Base-by-base conservation (phyloP, 2,888 invertebrate species). In the Actias luna region DNA sequence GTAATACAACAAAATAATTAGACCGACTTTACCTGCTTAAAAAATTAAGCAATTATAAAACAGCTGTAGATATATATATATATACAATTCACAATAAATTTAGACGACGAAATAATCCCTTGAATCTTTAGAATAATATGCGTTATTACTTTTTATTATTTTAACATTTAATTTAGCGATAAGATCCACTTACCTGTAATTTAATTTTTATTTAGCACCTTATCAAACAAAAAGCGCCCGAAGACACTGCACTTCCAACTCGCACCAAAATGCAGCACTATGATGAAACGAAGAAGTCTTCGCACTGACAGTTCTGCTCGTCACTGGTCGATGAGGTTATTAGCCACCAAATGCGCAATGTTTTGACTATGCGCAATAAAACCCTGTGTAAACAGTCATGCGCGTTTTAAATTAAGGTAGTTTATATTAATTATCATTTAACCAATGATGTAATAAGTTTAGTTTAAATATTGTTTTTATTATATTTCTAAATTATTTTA, bases 281-380 rank as follows among this genome's bases (percentile, higher is more conserved):
- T 69, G 82, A 76, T 71, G 77, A 78, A 77, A 76, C 78, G 78
- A 79, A 83, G 76, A 83, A 84, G 82, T 74, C 84, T 84, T 82
- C 79, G 79, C 81, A 80, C 79, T 84, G 85, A 85, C 85, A 85
- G 82, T 75, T 27, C 64, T 64, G 71, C 71, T 70, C 76, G 81
- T 84, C 79, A 88, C 86, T 91, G 90, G 90, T 89, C 85, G 81
- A 80, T 83, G 83, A 87, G 87, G 88, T 88, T 42, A 50, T 50
- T 88, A 87, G 83, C 83, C 76, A 83, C 83, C 79, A 80, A 83
- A 90, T 92, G 92, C 92, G 92, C 92, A 92, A 92, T 88, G 89
- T 87, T 89, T 88, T 90, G 92, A 92, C 85, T 92, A 90, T 92
- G 92, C 92, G 92, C 92, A 90, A 84, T 92, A 82, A 87, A 82